These are phyloP conservation scores for Catocala fraxini DNA, from an alignment of 2,888 invertebrate genomes.

Conservation along the genomic window DNA sequence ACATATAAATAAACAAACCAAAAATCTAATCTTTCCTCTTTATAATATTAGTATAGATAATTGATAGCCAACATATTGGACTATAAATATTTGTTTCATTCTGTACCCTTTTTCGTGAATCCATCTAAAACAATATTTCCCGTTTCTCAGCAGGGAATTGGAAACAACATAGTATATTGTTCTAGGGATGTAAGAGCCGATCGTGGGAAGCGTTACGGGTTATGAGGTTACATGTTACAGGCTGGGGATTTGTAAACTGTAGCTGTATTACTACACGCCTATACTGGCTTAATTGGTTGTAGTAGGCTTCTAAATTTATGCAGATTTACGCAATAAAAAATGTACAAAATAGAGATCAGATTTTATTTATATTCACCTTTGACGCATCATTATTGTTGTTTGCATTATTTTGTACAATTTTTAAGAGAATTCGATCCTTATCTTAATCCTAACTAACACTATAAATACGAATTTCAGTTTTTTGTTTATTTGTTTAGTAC, in stretches of 20 bases:
- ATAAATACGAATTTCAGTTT: no score
- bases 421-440: no score
- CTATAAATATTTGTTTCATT: slow-evolving; percentile 2
- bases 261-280: slow-evolving; percentile 28
- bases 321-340: no score
- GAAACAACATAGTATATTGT: slow-evolving; percentile 24
- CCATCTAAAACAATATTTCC: slow-evolving; percentile 32
- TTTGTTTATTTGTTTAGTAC: no score
- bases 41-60: background rate
- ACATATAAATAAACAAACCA: no score
- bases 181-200: slow-evolving; percentile 31
- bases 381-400: no score
- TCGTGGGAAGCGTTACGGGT: slow-evolving; percentile 41
- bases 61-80: background rate
- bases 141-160: slow-evolving; percentile 22
- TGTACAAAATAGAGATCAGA: no score
- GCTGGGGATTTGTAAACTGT: slow-evolving; percentile 46
- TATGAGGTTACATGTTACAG: slow-evolving; percentile 38
- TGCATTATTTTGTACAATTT: no score
- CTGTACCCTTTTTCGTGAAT: slow-evolving; percentile 3
- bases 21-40: no score
- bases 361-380: no score
- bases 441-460: no score
- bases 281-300: background rate
- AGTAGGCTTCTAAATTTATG: background rate